Base-by-base conservation (phyloP, 2,888 invertebrate species). In the Tupiocoris notatus region DNA sequence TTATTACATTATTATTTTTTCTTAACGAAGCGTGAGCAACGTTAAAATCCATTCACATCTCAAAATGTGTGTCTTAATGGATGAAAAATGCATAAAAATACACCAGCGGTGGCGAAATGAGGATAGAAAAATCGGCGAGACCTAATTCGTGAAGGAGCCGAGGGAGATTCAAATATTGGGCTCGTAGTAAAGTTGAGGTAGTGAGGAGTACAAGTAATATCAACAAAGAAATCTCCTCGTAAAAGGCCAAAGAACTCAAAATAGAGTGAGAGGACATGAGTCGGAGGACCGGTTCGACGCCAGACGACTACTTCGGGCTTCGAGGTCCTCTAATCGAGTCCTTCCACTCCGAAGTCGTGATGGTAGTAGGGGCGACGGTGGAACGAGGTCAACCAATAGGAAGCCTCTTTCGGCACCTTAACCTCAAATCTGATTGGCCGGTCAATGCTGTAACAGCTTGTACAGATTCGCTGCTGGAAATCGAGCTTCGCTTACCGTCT, bases 371-470 rank as follows among this genome's bases (percentile, higher is more conserved):
- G 39, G 39, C 39, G 39, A 39, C 39, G 39, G 6, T 39, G 23
- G 70, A 70, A 70, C n/a, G 59, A 59, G 70, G 70, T 70, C 70
- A 59, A 24, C 70, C 70, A 70, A 70, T 70, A 68, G 21, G 59
- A 66, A 1, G n/a, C 70, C 25, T 17, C 58, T 25, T 70, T 59
- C 54, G 39, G 70, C 58, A 6, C 9, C 39, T 24, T 70, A 70
- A 59, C 73, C 73, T 73, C 63, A 64, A 73, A 64, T 73, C 73
- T 21, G 75, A 75, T 75, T 75, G 75, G 75, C 7, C 57, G 75
- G 66, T 58, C 57, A 56, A 65, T 65, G 64, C 75, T 24, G 65
- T 66, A 66, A 75, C 75, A 57, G 39, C 6, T 3, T 39, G n/a
- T 39, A 12, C 12, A 39, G 39, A 39, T 12, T 7, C 6, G 39